Evolutionary conservation across 2,888 invertebrate species (phyloP).

Genomic region (Idaea dimidiata): DNA sequence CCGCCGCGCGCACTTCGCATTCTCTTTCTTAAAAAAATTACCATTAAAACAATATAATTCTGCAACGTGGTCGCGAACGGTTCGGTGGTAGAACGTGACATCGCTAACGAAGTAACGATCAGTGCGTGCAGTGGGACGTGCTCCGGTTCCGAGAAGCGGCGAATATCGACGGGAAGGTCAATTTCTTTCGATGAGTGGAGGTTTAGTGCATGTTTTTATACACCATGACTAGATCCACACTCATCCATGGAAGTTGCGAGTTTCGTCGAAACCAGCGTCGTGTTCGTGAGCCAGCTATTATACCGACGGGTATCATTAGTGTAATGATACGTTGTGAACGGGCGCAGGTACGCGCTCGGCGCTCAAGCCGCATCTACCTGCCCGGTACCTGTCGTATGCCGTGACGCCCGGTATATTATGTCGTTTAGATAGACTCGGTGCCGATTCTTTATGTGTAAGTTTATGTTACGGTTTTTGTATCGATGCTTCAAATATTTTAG

Average conservation of each 20-base stretch:
- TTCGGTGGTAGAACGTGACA: conserved; percentile 73
- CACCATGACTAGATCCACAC: conserved; percentile 90
- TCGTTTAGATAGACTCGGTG: conserved; percentile 63
- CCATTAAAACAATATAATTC: conserved; percentile 33
- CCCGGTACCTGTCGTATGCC: conserved; percentile 30
- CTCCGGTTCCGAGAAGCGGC: conserved; percentile 47
- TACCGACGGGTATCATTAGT: conserved; percentile 64
- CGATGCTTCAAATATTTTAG: conserved; percentile 47
- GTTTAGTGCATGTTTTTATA: conserved; percentile 85
- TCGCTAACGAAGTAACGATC: conserved; percentile 65
- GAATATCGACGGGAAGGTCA: conserved; percentile 58
- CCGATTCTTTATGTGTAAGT: conserved; percentile 63
- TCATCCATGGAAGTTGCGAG: conserved; percentile 86
- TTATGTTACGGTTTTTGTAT: conserved; percentile 54
- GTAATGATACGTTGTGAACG: conserved; percentile 70
- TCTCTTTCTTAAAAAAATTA: conserved; percentile 52
- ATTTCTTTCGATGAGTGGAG: conserved; percentile 87
- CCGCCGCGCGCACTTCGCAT: conserved; percentile 45
- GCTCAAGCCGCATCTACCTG: conserved; percentile 64
- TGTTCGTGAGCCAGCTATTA: conserved; percentile 44
- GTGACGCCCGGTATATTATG: conserved; percentile 54
- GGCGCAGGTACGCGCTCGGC: conserved; percentile 51
- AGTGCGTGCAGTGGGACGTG: conserved; percentile 74
- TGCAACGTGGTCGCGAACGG: conserved; percentile 72
- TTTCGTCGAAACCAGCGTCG: conserved; percentile 55